Conservation (phyloP, 2,888 invertebrate species). For the Drosophila dives region DNA sequence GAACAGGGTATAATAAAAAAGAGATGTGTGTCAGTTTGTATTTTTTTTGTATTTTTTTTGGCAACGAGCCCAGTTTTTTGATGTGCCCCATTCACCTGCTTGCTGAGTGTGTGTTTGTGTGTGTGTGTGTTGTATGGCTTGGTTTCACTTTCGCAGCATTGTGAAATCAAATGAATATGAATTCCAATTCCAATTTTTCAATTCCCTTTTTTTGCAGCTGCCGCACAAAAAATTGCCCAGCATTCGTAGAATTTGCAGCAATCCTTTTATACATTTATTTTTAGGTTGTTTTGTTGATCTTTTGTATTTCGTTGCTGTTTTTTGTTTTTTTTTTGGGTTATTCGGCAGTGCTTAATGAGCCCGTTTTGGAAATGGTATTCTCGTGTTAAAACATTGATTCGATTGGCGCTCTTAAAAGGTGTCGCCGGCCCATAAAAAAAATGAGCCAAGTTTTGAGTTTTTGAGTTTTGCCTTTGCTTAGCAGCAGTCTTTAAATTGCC, state of each 20-base stretch:
- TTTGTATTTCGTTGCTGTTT: background rate
- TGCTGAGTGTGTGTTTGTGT: background rate
- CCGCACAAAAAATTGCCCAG: conserved; percentile 27
- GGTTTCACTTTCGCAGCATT: conserved; percentile 78
- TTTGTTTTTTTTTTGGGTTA: conserved; percentile 32
- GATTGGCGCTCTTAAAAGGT: conserved; percentile 81
- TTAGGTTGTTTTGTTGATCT: background rate
- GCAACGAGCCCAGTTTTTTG: conserved; percentile 39
- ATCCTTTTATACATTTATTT: conserved; percentile 34
- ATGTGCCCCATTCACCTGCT: conserved; percentile 25
- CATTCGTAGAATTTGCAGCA: conserved; percentile 72
- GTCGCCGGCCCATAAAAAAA: conserved; percentile 72
- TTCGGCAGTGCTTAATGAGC: conserved; percentile 74
- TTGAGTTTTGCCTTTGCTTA: conserved; percentile 11
- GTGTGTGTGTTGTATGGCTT: conserved; percentile 12
- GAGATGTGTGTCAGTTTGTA: conserved; percentile 50
- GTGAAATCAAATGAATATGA: conserved; percentile 79
- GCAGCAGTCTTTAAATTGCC: conserved; percentile 26
- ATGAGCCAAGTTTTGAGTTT: conserved; percentile 35
- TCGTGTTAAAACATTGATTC: conserved; percentile 81
- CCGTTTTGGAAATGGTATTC: conserved; percentile 76
- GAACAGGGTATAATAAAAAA: conserved; percentile 10
- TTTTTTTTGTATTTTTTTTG: conserved; percentile 11
- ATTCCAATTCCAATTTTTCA: conserved; percentile 61
- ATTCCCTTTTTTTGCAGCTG: conserved; percentile 66